Evolutionary conservation across 2,888 invertebrate species (phyloP), one percentile per base, ranked within the genome.

Genomic region (Phania funesta): DNA sequence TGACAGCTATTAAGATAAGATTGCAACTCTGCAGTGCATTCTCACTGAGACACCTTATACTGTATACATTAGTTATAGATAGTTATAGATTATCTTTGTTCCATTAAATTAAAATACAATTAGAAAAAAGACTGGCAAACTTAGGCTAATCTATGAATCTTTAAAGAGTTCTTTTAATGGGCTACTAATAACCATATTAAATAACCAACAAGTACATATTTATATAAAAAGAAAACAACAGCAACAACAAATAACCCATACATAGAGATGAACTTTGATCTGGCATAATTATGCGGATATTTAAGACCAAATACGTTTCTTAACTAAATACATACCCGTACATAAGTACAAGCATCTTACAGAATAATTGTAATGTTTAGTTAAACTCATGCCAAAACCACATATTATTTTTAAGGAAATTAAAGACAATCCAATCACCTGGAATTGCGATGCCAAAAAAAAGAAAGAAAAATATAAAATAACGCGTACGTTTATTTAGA

Each of bases 191-290:
- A 50, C 24, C 46, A 70, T 48, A 24, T 60, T 71, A 38, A 64
- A 64, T 38, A 41, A 26, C 16, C 48, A 38, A 48, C 60, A 71
- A 50, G 41, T 46, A 54, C 22, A 44, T 46, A 44, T 11, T 38
- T 35, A 9, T 35, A 5, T 2, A 11, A 8, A 35, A 3, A 35
- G n/a, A n/a, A 44, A 3, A 13, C 0, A 7, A 5, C 1, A 16
- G n/a, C 3, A 16, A 5, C 1, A 7, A 18, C 7, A 13, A 46
- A 46, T 41, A 65, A 2, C 48, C 41, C 48, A 60, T 52, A 60
- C 68, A 68, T 60, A 68, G 60, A 65, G 56, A 65, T 78, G 78
- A 65, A 58, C 71, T 67, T 79, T 79, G 78, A 79, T 71, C 71
- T 58, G 58, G 44, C 29, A 58, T 73, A 73, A 78, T 65, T 78